A percentile compares a stretch with the other conserved stretches of the same genome.
Conservation (phyloP, 2,888 invertebrate species). For the Dryocosmus kuriphilus region DNA sequence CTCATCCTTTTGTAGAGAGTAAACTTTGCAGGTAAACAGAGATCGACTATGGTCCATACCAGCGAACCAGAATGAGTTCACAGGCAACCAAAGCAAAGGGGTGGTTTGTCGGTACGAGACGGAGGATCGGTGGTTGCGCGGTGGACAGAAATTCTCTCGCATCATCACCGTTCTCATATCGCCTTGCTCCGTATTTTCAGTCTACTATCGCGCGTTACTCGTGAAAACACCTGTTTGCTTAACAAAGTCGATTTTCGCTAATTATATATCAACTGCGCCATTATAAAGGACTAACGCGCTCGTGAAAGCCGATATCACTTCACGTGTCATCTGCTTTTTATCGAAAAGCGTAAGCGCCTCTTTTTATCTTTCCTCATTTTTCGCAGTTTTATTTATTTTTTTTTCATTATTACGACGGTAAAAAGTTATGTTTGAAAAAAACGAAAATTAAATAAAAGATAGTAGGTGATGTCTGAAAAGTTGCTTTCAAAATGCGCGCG, state of each 20-base stretch:
- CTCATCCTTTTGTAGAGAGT: constrained; percentile 22
- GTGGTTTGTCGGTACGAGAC: constrained; percentile 40
- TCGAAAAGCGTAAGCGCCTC: constrained; percentile 26
- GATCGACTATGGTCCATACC: constrained; percentile 42
- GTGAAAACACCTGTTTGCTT: constrained; percentile 39
- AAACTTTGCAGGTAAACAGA: constrained; percentile 45
- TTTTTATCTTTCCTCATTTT: neutral
- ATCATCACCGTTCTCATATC: constrained; percentile 42
- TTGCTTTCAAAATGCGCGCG: constrained; percentile 15
- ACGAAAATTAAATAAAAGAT: neutral
- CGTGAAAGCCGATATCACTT: constrained; percentile 30
- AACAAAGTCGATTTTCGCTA: constrained; percentile 36
- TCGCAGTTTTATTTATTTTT: too few relatives aligned
- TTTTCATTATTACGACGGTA: neutral
- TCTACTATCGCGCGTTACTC: constrained; percentile 44
- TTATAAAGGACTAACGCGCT: constrained; percentile 14
- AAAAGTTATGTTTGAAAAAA: neutral
- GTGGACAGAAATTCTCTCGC: constrained; percentile 44
- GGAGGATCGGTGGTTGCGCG: constrained; percentile 46
- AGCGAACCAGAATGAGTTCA: constrained; percentile 55
- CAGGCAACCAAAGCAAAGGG: constrained; percentile 44
- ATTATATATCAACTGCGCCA: constrained; percentile 17
- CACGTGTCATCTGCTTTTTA: neutral
- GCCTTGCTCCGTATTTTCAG: constrained; percentile 41
- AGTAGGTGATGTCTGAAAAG: neutral